These are phyloP conservation scores for Alviniconcha strummeri DNA, from an alignment of 2,888 invertebrate species.

Conservation along the genomic window DNA sequence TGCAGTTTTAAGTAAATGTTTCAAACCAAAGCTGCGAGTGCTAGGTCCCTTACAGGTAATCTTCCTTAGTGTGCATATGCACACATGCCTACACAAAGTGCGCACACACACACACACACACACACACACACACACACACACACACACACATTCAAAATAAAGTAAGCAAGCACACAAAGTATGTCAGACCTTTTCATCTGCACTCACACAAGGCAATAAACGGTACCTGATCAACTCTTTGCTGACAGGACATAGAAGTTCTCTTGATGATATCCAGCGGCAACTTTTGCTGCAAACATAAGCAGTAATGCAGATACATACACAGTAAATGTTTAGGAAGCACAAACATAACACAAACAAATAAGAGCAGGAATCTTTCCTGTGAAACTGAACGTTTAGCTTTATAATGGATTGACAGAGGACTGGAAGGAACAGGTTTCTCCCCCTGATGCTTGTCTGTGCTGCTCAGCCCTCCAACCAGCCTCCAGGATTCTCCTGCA, in stretches of 20 bases:
- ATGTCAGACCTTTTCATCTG: background rate
- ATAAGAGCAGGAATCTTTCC: background rate
- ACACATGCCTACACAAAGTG: background rate
- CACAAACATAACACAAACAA: background rate
- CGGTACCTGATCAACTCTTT: background rate
- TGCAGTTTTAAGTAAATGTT: background rate
- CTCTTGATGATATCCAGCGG: too few relatives aligned
- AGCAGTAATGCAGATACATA: background rate
- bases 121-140: too few relatives aligned
- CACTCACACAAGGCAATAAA: background rate
- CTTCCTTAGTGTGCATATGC: background rate
- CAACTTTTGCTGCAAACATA: background rate
- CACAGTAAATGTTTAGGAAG: background rate
- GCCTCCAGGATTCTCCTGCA: too few relatives aligned
- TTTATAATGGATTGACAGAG: too few relatives aligned
- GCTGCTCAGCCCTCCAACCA: too few relatives aligned
- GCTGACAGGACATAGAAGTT: background rate
- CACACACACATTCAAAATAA: background rate
- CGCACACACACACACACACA: slow-evolving; percentile 3
- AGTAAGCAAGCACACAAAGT: background rate
- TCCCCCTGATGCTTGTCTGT: too few relatives aligned
- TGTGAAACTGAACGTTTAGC: too few relatives aligned
- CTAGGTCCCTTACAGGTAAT: too few relatives aligned
- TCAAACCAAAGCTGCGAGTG: background rate
- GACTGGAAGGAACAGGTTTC: too few relatives aligned